phyloP scores from a whole-genome alignment of 2,888 invertebrate species.

The Drosophila borealis region DNA sequence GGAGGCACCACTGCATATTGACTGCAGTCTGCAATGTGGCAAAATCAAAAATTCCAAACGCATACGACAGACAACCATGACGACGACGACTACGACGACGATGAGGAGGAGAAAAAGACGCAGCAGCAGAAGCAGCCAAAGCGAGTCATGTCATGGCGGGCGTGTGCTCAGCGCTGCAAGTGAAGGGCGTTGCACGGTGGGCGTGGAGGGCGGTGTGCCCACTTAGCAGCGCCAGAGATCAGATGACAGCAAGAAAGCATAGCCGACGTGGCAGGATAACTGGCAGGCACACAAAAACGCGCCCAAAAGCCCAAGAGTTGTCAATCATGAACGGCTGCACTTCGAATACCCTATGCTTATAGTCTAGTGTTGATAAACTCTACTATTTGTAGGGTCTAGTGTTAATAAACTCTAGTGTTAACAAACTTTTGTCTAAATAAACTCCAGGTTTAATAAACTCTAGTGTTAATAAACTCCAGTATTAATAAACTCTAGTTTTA shows the following conservation, averaged over 20 bases:
- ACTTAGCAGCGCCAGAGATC: conserved; percentile 76
- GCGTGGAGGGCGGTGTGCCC: conserved; percentile 36
- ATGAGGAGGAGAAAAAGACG: conserved; percentile 8
- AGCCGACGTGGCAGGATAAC: conserved; percentile 66
- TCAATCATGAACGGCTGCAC: conserved; percentile 10
- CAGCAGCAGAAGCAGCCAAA: conserved; percentile 29
- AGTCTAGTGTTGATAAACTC: neutral
- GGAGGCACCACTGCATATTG: conserved; percentile 57
- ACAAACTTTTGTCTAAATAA: too few relatives aligned
- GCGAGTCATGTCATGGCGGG: conserved; percentile 67
- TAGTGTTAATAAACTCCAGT: too few relatives aligned
- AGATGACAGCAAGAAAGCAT: conserved; percentile 72
- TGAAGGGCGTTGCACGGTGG: neutral
- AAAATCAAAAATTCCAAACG: conserved; percentile 82
- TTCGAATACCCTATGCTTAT: conserved; percentile 28
- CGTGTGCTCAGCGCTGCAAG: conserved; percentile 20
- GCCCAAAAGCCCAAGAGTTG: conserved; percentile 19
- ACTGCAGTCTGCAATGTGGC: conserved; percentile 75
- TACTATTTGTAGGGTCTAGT: too few relatives aligned
- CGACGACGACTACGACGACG: conserved; percentile 42
- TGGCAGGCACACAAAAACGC: conserved; percentile 33
- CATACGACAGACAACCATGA: conserved; percentile 76
- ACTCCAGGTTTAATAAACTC: too few relatives aligned
- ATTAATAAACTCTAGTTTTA: too few relatives aligned
- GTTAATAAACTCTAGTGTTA: too few relatives aligned